Base-by-base conservation (phyloP, 2,888 invertebrate genomes). In the Labia minor region DNA sequence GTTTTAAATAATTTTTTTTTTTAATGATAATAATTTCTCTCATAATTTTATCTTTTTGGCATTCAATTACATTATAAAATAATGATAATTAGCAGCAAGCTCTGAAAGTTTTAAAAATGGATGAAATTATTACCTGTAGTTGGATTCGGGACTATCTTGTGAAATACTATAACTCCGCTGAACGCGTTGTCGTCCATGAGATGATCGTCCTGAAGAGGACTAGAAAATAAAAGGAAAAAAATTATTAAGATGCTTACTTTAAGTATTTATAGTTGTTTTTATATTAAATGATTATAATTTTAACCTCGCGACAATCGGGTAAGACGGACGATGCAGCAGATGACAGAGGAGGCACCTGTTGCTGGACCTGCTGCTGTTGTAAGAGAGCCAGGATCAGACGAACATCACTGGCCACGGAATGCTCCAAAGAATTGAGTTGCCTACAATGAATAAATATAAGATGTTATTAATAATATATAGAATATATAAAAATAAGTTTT, bases 371-470 rank as follows among this genome's bases (percentile, higher is more conserved):
- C 63, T 79, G 80, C 70, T 83, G 80, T 73, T 86, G 85, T 68
- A 89, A 78, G 71, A 88, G 77, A 65, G 81, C 81, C 73, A 91
- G 79, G 70, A 92, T 90, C 70, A 85, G 81, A 71, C 87, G 84
- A 71, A 92, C 86, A 75, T 92, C 90, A 8, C 84, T 80, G 19
- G 87, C 86, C 73, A 92, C 83, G 37, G 86, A 86, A 69, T 83
- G 83, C 76, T 92, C 90, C 73, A 92, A 78, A 65, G 85, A 81
- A 63, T 86, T 85, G 71, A 92, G 73, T 74, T 80, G 79, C 70
- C 80, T 81, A 73, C 65, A 71, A n/a, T n/a, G n/a, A n/a, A n/a
- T n/a, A 21, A 65, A 20, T 49, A 49, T 37, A 33, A 3, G 18
- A 65, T 19, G 33, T 21, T n/a, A 66, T 62, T 63, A 63, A 65